Conservation (phyloP, 2,888 invertebrate species). For the Endotricha flammealis region DNA sequence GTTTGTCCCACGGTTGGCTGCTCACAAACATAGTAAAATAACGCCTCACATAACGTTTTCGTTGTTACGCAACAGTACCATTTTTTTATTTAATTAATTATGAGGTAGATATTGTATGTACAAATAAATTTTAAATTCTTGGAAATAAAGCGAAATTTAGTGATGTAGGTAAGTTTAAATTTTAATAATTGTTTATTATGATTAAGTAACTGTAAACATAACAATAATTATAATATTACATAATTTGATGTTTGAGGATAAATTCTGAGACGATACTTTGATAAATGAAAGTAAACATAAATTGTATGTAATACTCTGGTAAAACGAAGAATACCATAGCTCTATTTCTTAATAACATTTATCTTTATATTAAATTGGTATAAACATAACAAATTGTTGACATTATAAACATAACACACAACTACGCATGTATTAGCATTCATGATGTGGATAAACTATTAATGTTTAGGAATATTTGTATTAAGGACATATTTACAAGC, state of each 20-base stretch:
- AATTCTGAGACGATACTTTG: too few species aligned
- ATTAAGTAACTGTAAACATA: background rate
- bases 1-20: conserved; percentile 52
- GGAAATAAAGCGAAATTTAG: conserved; percentile 1
- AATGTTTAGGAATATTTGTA: conserved; percentile 27
- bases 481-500: conserved; percentile 52
- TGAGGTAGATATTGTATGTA: too few species aligned
- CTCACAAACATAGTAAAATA: conserved; percentile 17
- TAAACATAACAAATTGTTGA: too few species aligned
- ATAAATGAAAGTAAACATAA: too few species aligned
- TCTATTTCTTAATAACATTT: too few species aligned
- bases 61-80: conserved; percentile 3
- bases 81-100: conserved; percentile 1
- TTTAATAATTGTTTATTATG: background rate
- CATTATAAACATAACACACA: too few species aligned
- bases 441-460: conserved; percentile 3
- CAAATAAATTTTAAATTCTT: too few species aligned
- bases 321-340: too few species aligned
- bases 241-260: background rate
- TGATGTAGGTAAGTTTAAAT: conserved; percentile 1
- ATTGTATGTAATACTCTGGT: too few species aligned
- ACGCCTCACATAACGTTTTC: conserved; percentile 1
- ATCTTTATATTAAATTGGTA: too few species aligned
- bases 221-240: too few species aligned
- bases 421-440: conserved; percentile 2